phyloP scores from a whole-genome alignment of 2,797 vertebrate species.

The Oceanodroma leucorhoa region DNA sequence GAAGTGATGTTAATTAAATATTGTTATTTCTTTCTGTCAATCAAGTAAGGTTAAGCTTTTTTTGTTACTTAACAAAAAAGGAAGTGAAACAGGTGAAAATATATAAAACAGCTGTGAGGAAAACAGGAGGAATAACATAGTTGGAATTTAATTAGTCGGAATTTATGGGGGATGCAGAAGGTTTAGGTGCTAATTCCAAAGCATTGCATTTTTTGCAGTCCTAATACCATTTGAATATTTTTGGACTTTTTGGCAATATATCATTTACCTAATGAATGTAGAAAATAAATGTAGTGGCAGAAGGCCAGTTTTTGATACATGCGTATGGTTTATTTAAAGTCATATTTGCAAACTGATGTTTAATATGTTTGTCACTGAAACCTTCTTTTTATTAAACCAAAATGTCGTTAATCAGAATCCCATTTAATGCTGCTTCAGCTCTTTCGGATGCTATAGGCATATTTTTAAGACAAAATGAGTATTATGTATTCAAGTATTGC shows the following conservation, averaged over 20 bases:
- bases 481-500: not conserved
- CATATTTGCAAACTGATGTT: not conserved
- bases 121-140: conserved; percentile 30
- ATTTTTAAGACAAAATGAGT: not conserved
- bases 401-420: not conserved
- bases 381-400: not conserved
- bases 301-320: not conserved
- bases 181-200: conserved; percentile 36
- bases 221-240: not conserved
- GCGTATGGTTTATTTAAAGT: not conserved
- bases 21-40: conserved; percentile 60
- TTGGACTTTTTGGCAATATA: not conserved
- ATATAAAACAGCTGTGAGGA: conserved; percentile 41
- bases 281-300: conserved; percentile 8
- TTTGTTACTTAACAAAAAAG: conserved; percentile 43
- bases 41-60: conserved; percentile 58
- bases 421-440: not conserved
- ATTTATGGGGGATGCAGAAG: conserved; percentile 10
- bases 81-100: conserved; percentile 56
- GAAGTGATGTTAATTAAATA: conserved; percentile 73
- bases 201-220: conserved; percentile 4
- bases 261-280: not conserved
- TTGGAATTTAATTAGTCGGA: conserved; percentile 52
- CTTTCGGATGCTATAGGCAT: not conserved
- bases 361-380: not conserved